Conservation (phyloP, 2,888 invertebrate species). For the Noctua pronuba region DNA sequence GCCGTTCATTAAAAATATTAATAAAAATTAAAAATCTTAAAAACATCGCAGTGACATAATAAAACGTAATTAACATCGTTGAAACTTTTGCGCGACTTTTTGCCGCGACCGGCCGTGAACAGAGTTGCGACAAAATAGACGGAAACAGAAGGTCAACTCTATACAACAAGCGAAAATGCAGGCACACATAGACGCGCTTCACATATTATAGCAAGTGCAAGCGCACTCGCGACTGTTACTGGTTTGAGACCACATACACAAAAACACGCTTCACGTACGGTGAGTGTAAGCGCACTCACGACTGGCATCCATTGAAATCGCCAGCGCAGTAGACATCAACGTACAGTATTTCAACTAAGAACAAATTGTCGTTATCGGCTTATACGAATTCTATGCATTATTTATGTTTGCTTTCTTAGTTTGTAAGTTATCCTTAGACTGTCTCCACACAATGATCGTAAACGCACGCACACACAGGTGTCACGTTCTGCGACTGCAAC, state of each 20-base stretch:
- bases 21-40: conserved; percentile 45
- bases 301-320: neutral
- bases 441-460: neutral
- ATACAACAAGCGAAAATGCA: neutral
- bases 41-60: conserved; percentile 54
- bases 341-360: neutral
- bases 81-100: conserved; percentile 67
- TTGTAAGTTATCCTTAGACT: neutral
- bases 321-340: neutral
- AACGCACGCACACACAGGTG: neutral
- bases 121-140: conserved; percentile 8
- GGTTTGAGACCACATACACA: too few species aligned
- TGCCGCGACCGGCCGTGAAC: conserved; percentile 55
- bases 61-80: conserved; percentile 66
- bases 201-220: neutral
- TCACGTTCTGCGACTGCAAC: neutral
- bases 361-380: neutral
- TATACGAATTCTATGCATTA: neutral
- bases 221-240: too few species aligned
- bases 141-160: neutral
- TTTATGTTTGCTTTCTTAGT: neutral
- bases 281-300: neutral
- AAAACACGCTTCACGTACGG: too few species aligned
- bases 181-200: neutral
- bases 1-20: conserved; percentile 19